phyloP scores from a whole-genome alignment of 2,888 invertebrate genomes.

The Tenthredo distinguenda region DNA sequence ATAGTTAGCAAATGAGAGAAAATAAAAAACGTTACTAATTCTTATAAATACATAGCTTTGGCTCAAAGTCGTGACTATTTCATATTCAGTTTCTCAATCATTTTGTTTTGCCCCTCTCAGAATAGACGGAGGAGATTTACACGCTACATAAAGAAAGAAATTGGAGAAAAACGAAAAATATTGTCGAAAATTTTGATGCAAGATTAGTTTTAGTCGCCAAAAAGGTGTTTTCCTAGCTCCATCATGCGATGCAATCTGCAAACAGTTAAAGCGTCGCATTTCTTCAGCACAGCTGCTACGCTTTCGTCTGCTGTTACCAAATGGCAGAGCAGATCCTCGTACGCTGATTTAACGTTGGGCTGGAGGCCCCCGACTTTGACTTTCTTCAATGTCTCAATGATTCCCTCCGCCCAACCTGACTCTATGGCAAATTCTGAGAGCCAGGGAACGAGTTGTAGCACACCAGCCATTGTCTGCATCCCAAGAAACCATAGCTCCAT shows the following conservation, averaged over 20 bases:
- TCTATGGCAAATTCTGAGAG: constrained; percentile 94
- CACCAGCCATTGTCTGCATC: constrained; percentile 94
- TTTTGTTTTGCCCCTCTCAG: background rate
- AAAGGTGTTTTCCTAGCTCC: constrained; percentile 93
- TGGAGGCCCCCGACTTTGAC: constrained; percentile 91
- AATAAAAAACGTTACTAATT: background rate
- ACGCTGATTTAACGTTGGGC: constrained; percentile 92
- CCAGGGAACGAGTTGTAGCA: constrained; percentile 91
- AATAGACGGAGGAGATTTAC: background rate
- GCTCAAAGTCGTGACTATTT: background rate
- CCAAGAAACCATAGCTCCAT: constrained; percentile 96
- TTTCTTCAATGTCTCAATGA: constrained; percentile 89
- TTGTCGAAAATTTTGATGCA: background rate
- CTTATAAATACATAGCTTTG: background rate
- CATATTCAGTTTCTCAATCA: background rate
- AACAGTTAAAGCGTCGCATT: constrained; percentile 89
- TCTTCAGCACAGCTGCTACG: constrained; percentile 88
- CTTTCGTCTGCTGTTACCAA: constrained; percentile 89
- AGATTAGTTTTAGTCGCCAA: constrained; percentile 85
- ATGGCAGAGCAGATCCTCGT: constrained; percentile 93
- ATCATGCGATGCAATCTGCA: constrained; percentile 93
- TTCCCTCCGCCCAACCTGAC: constrained; percentile 96
- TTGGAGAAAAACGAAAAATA: background rate
- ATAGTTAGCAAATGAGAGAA: background rate
- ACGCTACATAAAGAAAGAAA: background rate